Percentiles rank a stretch among this genome's conserved stretches.
Conservation (phyloP, 2,113 vertebrate genomes). For the Anguilla japonica region DNA sequence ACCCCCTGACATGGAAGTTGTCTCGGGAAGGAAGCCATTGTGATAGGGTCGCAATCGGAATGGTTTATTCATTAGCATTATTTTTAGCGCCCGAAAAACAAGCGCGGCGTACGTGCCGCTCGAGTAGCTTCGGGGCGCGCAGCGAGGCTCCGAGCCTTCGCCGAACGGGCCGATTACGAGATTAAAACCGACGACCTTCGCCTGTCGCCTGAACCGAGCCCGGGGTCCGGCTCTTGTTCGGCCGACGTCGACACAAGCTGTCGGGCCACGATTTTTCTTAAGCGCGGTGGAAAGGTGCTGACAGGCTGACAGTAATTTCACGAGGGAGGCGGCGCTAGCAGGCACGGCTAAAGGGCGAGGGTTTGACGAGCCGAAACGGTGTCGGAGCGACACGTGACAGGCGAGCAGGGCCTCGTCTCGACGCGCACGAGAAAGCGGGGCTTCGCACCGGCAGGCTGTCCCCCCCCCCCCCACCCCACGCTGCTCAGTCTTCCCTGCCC, state of each 20-base stretch:
- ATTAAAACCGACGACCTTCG: neutral
- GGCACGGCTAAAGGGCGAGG: neutral
- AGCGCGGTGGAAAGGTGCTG: neutral
- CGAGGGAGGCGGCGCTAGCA: neutral
- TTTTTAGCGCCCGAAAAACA: constrained; percentile 13
- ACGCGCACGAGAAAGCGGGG: neutral
- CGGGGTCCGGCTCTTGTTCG: neutral
- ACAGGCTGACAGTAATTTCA: neutral
- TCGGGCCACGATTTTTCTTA: neutral
- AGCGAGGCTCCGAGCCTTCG: constrained; percentile 15
- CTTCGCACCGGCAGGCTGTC: neutral
- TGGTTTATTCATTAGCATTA: constrained; percentile 35
- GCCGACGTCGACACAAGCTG: neutral
- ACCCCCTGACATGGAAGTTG: constrained; percentile 55
- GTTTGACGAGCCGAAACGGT: neutral
- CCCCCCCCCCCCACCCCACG: no score
- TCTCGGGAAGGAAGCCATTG: constrained; percentile 53
- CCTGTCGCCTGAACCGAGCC: neutral
- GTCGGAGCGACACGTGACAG: neutral
- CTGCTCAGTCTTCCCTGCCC: neutral
- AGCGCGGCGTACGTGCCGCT: constrained; percentile 21
- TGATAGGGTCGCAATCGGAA: constrained; percentile 25
- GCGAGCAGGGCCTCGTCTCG: neutral
- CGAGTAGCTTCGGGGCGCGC: constrained; percentile 20
- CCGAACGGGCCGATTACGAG: constrained; percentile 42